These are phyloP conservation scores for Orthosia incerta DNA, from an alignment of 2,888 invertebrate genomes.

Conservation along the genomic window DNA sequence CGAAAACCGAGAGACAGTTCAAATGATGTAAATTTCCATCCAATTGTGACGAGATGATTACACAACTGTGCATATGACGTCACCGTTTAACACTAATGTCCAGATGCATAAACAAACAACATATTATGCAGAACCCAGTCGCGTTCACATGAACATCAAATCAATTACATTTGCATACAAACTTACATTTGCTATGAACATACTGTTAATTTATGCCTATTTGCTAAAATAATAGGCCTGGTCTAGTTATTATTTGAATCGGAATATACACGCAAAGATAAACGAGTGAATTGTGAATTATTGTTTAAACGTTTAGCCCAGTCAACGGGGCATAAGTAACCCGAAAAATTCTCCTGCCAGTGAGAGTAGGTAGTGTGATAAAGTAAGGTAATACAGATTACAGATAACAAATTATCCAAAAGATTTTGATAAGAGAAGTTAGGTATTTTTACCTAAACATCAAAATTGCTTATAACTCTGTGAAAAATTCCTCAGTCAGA, in stretches of 20 bases:
- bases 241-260: conserved; percentile 6
- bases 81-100: conserved; percentile 29
- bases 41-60: conserved; percentile 21
- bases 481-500: too few relatives aligned
- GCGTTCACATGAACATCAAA: conserved; percentile 44
- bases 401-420: too few relatives aligned
- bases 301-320: too few relatives aligned
- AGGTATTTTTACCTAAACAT: too few relatives aligned
- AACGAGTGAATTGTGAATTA: too few relatives aligned
- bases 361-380: too few relatives aligned
- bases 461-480: too few relatives aligned
- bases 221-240: conserved; percentile 28
- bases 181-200: conserved; percentile 25
- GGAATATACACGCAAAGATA: too few relatives aligned
- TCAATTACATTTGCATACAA: conserved; percentile 60
- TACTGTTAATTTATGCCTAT: conserved; percentile 38
- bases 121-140: conserved; percentile 27
- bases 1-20: conserved; percentile 2
- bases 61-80: conserved; percentile 25
- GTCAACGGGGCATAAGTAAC: too few relatives aligned
- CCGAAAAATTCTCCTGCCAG: too few relatives aligned
- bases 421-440: too few relatives aligned
- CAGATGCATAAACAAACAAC: conserved; percentile 35
- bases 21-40: conserved; percentile 38
- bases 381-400: too few relatives aligned